phyloP scores from a whole-genome alignment of 2,888 invertebrate species.

The Cabera pusaria region DNA sequence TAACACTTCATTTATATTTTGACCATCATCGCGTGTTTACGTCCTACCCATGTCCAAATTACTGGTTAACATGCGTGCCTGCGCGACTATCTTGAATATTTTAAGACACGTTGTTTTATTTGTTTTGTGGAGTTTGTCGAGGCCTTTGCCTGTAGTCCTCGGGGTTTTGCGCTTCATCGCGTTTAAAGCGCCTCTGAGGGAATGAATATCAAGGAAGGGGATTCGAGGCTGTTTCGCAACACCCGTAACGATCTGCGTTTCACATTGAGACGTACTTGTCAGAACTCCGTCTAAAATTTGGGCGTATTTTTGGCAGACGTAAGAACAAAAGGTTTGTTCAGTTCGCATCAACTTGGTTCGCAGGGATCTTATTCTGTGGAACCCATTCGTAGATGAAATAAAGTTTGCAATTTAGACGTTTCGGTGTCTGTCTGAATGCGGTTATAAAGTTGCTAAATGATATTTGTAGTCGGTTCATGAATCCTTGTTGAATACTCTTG shows the following conservation, averaged over 20 bases:
- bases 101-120: constrained; percentile 48
- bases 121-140: constrained; percentile 39
- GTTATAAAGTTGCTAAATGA: too few relatives aligned
- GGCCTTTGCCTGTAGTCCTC: constrained; percentile 44
- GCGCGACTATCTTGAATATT: constrained; percentile 66
- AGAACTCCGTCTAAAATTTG: constrained; percentile 22
- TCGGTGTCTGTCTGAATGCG: neutral
- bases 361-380: constrained; percentile 2
- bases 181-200: constrained; percentile 42
- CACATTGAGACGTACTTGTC: constrained; percentile 27
- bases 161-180: constrained; percentile 53
- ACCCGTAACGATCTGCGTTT: constrained; percentile 40
- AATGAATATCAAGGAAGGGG: constrained; percentile 42
- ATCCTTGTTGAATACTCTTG: too few relatives aligned
- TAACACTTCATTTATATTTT: constrained; percentile 40
- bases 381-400: constrained; percentile 3
- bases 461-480: too few relatives aligned
- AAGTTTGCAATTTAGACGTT: constrained; percentile 2
- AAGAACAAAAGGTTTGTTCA: constrained; percentile 16
- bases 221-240: constrained; percentile 36
- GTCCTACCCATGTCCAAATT: constrained; percentile 65
- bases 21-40: constrained; percentile 65
- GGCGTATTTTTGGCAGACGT: constrained; percentile 15
- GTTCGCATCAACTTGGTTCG: constrained; percentile 7
- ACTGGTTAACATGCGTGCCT: constrained; percentile 61